Evolutionary conservation across 1,140 invertebrate species (phyloP).

Genomic region (Monochamus saltuarius): DNA sequence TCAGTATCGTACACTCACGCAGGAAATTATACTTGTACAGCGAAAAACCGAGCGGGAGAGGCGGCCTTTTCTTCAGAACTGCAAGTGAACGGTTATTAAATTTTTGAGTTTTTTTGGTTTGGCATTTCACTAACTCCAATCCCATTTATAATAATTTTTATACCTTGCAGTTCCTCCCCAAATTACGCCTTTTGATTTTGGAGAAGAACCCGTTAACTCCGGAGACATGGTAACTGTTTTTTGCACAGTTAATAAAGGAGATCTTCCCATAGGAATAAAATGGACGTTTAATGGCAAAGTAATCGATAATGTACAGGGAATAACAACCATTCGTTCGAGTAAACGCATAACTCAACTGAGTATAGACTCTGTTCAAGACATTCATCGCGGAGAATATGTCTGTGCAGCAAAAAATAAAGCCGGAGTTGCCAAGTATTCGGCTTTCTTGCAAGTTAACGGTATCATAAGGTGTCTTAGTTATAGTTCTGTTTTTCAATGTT

Average conservation of each 20-base stretch:
- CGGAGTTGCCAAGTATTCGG: slow-evolving; percentile 61
- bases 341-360: slow-evolving; percentile 65
- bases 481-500: not conserved
- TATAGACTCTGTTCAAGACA: slow-evolving; percentile 60
- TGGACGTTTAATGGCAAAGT: slow-evolving; percentile 49
- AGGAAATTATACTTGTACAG: slow-evolving; percentile 77
- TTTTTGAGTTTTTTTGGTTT: slow-evolving; percentile 2
- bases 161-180: slow-evolving; percentile 54
- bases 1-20: slow-evolving; percentile 72
- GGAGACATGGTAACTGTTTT: slow-evolving; percentile 58
- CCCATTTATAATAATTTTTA: slow-evolving; percentile 46
- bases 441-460: slow-evolving; percentile 66
- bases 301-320: slow-evolving; percentile 35
- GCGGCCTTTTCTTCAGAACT: slow-evolving; percentile 67
- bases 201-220: slow-evolving; percentile 55
- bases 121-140: not conserved
- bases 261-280: slow-evolving; percentile 56
- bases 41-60: slow-evolving; percentile 72
- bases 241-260: slow-evolving; percentile 60
- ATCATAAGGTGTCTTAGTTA: slow-evolving; percentile 30
- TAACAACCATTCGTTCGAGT: slow-evolving; percentile 58
- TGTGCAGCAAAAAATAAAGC: slow-evolving; percentile 68
- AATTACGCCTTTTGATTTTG: slow-evolving; percentile 57
- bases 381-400: slow-evolving; percentile 66
- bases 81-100: slow-evolving; percentile 61